Conservation (phyloP, 1,140 invertebrate genomes). For the Aphis craccivora region DNA sequence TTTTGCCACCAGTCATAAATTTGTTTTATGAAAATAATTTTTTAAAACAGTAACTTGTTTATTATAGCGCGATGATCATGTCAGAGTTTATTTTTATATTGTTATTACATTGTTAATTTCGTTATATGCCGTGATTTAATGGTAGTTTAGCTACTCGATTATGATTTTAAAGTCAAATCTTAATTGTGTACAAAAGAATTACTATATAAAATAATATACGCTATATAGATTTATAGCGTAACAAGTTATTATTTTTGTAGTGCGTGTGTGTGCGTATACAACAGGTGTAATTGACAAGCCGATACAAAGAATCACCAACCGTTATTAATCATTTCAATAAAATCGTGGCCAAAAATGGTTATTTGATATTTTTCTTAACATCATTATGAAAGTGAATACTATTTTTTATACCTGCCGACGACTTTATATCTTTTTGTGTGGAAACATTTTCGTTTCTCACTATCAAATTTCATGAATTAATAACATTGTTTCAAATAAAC, state of each 20-base stretch:
- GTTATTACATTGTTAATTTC: not conserved
- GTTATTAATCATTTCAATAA: not conserved
- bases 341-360: not conserved
- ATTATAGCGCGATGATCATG: not conserved
- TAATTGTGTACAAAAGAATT: not conserved
- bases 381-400: not conserved
- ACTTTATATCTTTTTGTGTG: not conserved
- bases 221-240: not conserved
- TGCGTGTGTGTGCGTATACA: not conserved
- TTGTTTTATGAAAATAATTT: not conserved
- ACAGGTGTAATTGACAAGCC: not conserved
- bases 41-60: not conserved
- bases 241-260: not conserved
- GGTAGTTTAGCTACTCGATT: not conserved
- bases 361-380: not conserved
- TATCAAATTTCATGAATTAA: not conserved
- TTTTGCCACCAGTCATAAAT: not conserved
- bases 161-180: not conserved
- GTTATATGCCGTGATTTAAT: not conserved
- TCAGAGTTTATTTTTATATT: not conserved
- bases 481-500: not conserved
- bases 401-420: not conserved
- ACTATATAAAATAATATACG: not conserved
- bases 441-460: not conserved
- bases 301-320: not conserved